Conservation (phyloP, 2,113 vertebrate species). For the Motacilla alba region DNA sequence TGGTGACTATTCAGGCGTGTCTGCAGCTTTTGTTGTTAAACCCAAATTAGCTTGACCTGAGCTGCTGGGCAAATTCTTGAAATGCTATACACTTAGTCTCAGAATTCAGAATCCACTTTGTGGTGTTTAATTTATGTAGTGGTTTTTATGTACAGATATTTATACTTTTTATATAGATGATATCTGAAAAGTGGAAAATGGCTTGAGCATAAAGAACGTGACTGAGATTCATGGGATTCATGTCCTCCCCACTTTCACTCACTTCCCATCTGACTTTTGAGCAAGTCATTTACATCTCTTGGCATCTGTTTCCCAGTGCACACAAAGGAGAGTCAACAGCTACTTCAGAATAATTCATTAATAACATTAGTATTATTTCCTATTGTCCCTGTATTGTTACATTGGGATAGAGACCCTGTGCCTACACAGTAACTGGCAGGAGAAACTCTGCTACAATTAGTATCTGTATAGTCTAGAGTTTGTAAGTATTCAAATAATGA, state of each 20-base stretch:
- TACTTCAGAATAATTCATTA: neutral
- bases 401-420: neutral
- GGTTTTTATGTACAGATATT: neutral
- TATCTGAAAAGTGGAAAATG: neutral
- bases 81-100: neutral
- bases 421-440: neutral
- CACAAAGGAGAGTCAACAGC: neutral
- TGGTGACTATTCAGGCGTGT: neutral
- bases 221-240: neutral
- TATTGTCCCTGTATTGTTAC: neutral
- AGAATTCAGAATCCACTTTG: neutral
- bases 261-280: neutral
- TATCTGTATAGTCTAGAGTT: neutral
- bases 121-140: neutral
- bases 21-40: slow-evolving; percentile 14
- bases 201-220: neutral
- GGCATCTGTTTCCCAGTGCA: neutral
- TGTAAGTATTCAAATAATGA: neutral
- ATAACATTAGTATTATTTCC: neutral
- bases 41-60: slow-evolving; percentile 5
- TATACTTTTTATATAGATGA: neutral
- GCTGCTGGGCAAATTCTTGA: neutral
- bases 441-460: neutral
- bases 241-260: neutral
- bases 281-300: neutral